phyloP scores from a whole-genome alignment of 2,888 invertebrate species.

The Pristionchus japonicus region DNA sequence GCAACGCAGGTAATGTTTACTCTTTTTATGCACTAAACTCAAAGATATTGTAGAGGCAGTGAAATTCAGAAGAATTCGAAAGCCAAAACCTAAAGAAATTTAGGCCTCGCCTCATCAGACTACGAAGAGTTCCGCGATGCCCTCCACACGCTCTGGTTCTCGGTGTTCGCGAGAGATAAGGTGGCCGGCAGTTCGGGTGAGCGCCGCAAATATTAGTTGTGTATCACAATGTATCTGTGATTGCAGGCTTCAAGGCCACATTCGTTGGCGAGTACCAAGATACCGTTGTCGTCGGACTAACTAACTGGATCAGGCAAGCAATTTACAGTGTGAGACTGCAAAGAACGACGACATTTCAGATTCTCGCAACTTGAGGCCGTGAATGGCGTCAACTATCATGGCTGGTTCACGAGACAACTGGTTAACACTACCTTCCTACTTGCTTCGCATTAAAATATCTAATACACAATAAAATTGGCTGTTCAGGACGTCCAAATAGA shows the following conservation, averaged over 20 bases:
- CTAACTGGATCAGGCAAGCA: conserved; percentile 60
- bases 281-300: conserved; percentile 55
- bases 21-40: no score
- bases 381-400: conserved; percentile 62
- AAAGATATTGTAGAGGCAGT: no score
- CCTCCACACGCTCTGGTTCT: conserved; percentile 63
- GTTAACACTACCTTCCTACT: conserved; percentile 46
- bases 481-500: conserved; percentile 26
- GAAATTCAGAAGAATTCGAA: no score
- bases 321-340: neutral
- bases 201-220: neutral
- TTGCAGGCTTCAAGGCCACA: conserved; percentile 63
- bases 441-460: neutral
- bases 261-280: conserved; percentile 61
- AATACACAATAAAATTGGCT: neutral
- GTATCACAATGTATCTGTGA: neutral
- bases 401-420: conserved; percentile 65
- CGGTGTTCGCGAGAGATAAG: conserved; percentile 56
- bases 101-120: conserved; percentile 47
- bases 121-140: conserved; percentile 55
- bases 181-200: conserved; percentile 56
- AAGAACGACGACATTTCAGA: neutral
- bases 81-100: neutral
- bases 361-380: conserved; percentile 60
- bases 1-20: neutral